A percentile compares a stretch with the other conserved stretches of the same genome.
These are phyloP conservation scores for Lasius platythorax DNA, from an alignment of 2,888 invertebrate species.

Conservation along the genomic window DNA sequence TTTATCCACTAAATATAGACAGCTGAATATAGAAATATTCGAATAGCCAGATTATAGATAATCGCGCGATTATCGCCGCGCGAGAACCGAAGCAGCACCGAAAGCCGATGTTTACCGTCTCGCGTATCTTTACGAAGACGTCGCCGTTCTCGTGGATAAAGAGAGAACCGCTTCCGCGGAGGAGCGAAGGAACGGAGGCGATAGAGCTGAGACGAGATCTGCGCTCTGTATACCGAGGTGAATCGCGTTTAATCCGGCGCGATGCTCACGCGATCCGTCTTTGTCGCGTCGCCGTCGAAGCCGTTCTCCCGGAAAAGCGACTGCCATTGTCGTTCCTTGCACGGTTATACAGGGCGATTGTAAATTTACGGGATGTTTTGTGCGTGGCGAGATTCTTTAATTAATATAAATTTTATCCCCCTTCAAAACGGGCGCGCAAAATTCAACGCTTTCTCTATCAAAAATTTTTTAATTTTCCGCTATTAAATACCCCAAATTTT, in stretches of 20 bases:
- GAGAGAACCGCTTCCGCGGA: neutral
- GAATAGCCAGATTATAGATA: constrained; percentile 1
- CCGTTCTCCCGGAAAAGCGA: neutral
- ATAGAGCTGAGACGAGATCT: constrained; percentile 5
- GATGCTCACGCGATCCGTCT: constrained; percentile 21
- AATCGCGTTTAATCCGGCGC: constrained; percentile 34
- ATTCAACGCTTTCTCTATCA: neutral
- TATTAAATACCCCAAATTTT: constrained; percentile 7
- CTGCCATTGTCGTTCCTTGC: constrained; percentile 5
- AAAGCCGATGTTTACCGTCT: constrained; percentile 35
- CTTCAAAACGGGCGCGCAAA: neutral
- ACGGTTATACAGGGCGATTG: no score
- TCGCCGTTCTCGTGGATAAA: constrained; percentile 8
- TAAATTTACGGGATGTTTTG: neutral
- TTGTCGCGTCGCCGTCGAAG: constrained; percentile 16
- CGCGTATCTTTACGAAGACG: constrained; percentile 10
- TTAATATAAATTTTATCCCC: neutral
- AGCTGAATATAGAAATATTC: neutral
- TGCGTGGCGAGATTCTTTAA: neutral
- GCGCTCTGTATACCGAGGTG: constrained; percentile 18
- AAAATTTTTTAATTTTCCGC: neutral
- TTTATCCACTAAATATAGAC: neutral
- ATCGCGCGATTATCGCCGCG: constrained; percentile 8
- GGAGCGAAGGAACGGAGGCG: constrained; percentile 2
- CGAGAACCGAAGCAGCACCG: neutral